A percentile compares a stretch with the other conserved stretches of the same genome.
phyloP scores from a whole-genome alignment of 1,140 invertebrate genomes.

The Nixonia krombeini region DNA sequence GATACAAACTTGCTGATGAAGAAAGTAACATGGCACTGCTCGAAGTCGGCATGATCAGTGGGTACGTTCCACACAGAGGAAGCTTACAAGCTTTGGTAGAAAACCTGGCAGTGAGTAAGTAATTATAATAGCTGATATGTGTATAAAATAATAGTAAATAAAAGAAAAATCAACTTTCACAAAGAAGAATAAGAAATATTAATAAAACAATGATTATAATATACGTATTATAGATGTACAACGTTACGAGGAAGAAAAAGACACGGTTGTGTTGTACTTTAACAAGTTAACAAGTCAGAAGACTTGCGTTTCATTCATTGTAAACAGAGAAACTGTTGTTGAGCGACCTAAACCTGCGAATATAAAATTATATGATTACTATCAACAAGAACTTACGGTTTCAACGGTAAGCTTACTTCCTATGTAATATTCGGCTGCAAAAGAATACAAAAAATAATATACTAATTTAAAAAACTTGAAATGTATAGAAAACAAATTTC shows the following conservation, averaged over 20 bases:
- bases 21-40: constrained; percentile 78
- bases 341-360: constrained; percentile 75
- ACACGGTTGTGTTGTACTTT: constrained; percentile 70
- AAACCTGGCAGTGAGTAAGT: constrained; percentile 66
- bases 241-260: constrained; percentile 71
- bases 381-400: constrained; percentile 72
- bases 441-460: too few species aligned
- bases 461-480: background rate
- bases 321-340: constrained; percentile 63
- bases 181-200: too few species aligned
- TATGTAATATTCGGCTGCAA: too few species aligned
- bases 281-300: constrained; percentile 68
- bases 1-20: constrained; percentile 67
- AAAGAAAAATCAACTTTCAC: too few species aligned
- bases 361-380: constrained; percentile 81
- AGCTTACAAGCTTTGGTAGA: constrained; percentile 69
- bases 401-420: constrained; percentile 45
- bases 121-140: too few species aligned
- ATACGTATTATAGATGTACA: constrained; percentile 67
- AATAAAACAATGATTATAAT: too few species aligned
- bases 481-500: background rate
- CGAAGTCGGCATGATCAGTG: constrained; percentile 78
- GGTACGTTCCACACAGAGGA: constrained; percentile 74
- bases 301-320: constrained; percentile 70
- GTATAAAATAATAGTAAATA: background rate